These are phyloP conservation scores for Cassiopea andromeda DNA, from an alignment of 30 jellyfish, hydroid and myxozoan species.

Conservation along the genomic window DNA sequence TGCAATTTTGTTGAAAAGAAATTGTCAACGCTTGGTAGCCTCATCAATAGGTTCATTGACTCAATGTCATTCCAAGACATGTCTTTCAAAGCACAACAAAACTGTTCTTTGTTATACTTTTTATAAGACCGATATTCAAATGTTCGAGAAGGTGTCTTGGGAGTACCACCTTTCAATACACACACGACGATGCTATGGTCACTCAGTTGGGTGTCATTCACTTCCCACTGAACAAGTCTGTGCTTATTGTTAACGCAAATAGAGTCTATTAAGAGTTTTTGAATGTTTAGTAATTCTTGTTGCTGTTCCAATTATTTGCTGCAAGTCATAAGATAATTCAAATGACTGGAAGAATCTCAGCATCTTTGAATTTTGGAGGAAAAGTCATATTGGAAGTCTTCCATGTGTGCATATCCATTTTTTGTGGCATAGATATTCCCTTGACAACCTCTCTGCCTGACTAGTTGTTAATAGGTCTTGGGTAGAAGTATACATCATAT, in stretches of 20 bases:
- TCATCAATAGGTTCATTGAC: conserved; percentile 66
- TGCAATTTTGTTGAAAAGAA: conserved; percentile 79
- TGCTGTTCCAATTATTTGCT: conserved; percentile 43
- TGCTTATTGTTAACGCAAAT: conserved; percentile 66
- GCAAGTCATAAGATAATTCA: conserved; percentile 51
- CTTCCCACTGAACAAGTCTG: conserved; percentile 74
- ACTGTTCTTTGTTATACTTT: conserved; percentile 68
- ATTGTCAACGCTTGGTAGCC: conserved; percentile 80
- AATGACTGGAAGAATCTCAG: conserved; percentile 56
- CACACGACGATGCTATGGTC: conserved; percentile 77
- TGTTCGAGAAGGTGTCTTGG: conserved; percentile 75
- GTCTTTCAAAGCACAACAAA: conserved; percentile 71
- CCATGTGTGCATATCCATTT: conserved; percentile 50
- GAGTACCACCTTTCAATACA: conserved; percentile 73
- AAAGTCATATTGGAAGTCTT: conserved; percentile 64
- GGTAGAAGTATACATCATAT: no score
- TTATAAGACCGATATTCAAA: conserved; percentile 69
- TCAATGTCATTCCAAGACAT: conserved; percentile 71
- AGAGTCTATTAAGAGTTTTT: conserved; percentile 4
- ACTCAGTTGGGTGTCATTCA: conserved; percentile 66
- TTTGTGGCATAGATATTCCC: background rate
- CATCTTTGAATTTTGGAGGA: conserved; percentile 56
- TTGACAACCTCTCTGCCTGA: no score
- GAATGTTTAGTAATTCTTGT: conserved; percentile 20
- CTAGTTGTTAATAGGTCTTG: no score